Evolutionary conservation across 2,888 invertebrate species (phyloP).

Genomic region (Drosophila mimetica): DNA sequence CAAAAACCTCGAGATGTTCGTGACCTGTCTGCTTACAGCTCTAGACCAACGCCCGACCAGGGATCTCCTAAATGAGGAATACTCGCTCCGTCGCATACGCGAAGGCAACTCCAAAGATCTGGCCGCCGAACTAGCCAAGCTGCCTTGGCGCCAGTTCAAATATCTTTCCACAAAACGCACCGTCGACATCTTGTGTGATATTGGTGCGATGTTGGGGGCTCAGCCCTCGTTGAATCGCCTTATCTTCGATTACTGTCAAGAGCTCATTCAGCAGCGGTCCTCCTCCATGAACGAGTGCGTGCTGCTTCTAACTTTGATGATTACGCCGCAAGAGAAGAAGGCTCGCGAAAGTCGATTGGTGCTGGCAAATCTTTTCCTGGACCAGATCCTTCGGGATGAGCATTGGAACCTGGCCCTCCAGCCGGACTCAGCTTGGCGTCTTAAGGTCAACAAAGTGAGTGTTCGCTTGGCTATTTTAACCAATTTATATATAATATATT

Average conservation of each 20-base stretch:
- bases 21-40: slow-evolving; percentile 86
- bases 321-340: slow-evolving; percentile 48
- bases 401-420: slow-evolving; percentile 82
- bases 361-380: slow-evolving; percentile 69
- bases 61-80: slow-evolving; percentile 86
- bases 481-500: neutral
- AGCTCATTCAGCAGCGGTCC: slow-evolving; percentile 85
- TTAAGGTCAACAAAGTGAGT: slow-evolving; percentile 74
- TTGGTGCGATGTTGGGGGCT: slow-evolving; percentile 86
- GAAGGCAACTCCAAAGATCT: slow-evolving; percentile 72
- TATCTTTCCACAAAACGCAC: slow-evolving; percentile 86
- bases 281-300: slow-evolving; percentile 87
- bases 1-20: slow-evolving; percentile 86
- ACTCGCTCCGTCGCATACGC: slow-evolving; percentile 66
- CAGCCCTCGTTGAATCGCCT: slow-evolving; percentile 85
- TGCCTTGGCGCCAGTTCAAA: slow-evolving; percentile 88
- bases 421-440: slow-evolving; percentile 73
- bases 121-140: slow-evolving; percentile 70
- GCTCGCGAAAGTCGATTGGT: slow-evolving; percentile 48
- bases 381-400: slow-evolving; percentile 79
- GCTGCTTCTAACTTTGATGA: slow-evolving; percentile 72
- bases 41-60: slow-evolving; percentile 85
- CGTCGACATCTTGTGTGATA: slow-evolving; percentile 85
- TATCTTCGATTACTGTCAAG: slow-evolving; percentile 87
- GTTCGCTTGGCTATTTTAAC: too few relatives aligned